phyloP scores from a whole-genome alignment of 1,140 invertebrate species.

The Drosophila suzukii region DNA sequence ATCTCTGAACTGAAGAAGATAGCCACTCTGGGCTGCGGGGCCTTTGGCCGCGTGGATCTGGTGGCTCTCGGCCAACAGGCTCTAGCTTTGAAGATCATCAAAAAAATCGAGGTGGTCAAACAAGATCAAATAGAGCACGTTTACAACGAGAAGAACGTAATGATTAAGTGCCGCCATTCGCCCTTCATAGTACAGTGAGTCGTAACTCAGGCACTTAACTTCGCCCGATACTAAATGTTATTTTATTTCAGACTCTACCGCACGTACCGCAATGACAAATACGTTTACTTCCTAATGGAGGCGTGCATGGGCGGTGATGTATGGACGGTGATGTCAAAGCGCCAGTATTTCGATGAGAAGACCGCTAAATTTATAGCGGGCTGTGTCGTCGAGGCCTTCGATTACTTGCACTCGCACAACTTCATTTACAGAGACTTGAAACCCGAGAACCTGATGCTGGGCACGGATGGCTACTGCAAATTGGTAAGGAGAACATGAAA shows the following conservation, averaged over 20 bases:
- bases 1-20: conserved; percentile 92
- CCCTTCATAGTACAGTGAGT: conserved; percentile 93
- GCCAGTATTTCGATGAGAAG: conserved; percentile 93
- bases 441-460: conserved; percentile 96
- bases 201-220: conserved; percentile 11
- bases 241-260: conserved; percentile 90
- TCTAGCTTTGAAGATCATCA: conserved; percentile 96
- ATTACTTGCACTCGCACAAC: conserved; percentile 94
- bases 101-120: conserved; percentile 96
- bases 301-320: conserved; percentile 98
- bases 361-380: conserved; percentile 95
- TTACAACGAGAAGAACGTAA: conserved; percentile 96
- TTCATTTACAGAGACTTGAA: conserved; percentile 98
- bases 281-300: conserved; percentile 98
- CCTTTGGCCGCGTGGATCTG: conserved; percentile 96
- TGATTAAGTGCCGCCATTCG: conserved; percentile 90
- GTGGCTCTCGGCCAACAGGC: conserved; percentile 88
- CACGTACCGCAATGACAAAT: conserved; percentile 97
- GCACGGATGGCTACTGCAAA: conserved; percentile 95
- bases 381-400: conserved; percentile 96
- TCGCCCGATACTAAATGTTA: background rate
- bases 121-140: conserved; percentile 97
- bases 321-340: conserved; percentile 95
- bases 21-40: conserved; percentile 95
- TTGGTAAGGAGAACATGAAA: conserved; percentile 86